A percentile compares a stretch with the other conserved stretches of the same genome.
phyloP scores from a whole-genome alignment of 2,797 vertebrate genomes.

The Cuculus canorus region DNA sequence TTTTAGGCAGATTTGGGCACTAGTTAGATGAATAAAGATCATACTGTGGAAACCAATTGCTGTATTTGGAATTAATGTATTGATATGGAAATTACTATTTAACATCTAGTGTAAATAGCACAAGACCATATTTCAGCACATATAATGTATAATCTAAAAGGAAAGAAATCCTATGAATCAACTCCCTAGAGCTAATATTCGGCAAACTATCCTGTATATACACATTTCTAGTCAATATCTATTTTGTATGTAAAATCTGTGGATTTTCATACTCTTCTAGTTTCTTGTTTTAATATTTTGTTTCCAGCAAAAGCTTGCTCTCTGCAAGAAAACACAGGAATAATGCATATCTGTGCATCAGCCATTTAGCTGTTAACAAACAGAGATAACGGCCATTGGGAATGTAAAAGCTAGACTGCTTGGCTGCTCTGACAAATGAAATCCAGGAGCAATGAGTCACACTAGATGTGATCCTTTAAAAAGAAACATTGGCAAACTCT shows the following conservation, averaged over 20 bases:
- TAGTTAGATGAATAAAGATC: not conserved
- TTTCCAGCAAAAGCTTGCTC: not conserved
- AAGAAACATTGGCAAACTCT: conserved; percentile 69
- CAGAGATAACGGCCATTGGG: conserved; percentile 53
- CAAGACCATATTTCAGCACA: not conserved
- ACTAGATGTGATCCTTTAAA: conserved; percentile 66
- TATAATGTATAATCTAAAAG: not conserved
- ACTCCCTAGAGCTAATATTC: not conserved
- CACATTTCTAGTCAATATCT: not conserved
- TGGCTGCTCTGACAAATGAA: conserved; percentile 68
- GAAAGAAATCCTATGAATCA: not conserved
- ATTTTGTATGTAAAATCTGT: not conserved
- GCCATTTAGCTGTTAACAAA: conserved; percentile 65
- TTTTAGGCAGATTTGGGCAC: not conserved
- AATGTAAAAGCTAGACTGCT: conserved; percentile 55
- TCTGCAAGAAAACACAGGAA: conserved; percentile 50
- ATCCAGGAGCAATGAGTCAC: conserved; percentile 70
- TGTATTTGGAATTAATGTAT: not conserved
- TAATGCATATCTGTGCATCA: conserved; percentile 34
- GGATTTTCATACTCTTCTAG: not conserved
- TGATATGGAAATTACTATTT: conserved; percentile 30
- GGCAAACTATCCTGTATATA: not conserved
- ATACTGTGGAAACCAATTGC: not conserved
- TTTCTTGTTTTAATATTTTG: not conserved
- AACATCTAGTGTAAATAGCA: not conserved